These are phyloP conservation scores for Hyposoter dolosus DNA, from an alignment of 2,888 invertebrate genomes.

Conservation along the genomic window DNA sequence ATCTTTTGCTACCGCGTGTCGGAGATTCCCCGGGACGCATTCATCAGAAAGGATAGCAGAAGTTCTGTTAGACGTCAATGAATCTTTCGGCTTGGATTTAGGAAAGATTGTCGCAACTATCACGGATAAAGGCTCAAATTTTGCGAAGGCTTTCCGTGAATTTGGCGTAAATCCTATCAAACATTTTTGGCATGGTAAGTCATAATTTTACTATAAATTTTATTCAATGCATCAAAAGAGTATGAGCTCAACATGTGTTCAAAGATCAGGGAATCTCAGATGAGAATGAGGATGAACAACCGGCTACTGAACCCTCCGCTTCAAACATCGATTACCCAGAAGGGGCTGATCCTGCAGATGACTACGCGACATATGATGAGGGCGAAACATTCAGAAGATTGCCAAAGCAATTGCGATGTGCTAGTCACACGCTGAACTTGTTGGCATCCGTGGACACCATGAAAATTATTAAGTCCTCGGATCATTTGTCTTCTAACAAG, in stretches of 20 bases:
- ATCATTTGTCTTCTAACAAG: not conserved
- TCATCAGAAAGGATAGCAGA: not conserved
- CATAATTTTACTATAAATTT: not conserved
- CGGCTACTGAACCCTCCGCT: not conserved
- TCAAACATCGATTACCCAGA: not conserved
- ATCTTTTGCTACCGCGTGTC: constrained; percentile 2
- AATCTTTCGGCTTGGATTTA: not conserved
- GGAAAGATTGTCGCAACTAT: not conserved
- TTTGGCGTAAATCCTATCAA: not conserved
- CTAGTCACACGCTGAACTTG: constrained; percentile 40
- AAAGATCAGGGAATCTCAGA: not conserved
- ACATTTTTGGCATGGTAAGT: not conserved
- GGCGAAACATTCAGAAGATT: not conserved
- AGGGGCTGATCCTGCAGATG: not conserved
- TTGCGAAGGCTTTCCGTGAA: not conserved
- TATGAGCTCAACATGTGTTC: not conserved
- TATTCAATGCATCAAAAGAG: not conserved
- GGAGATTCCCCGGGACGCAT: constrained; percentile 4
- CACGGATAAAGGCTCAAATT: constrained; percentile 8
- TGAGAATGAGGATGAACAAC: not conserved
- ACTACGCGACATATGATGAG: not conserved
- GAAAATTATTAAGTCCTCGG: constrained; percentile 1
- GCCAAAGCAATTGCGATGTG: constrained; percentile 48
- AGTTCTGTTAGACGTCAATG: not conserved
- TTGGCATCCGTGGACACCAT: constrained; percentile 36